These are phyloP conservation scores for Torymus tubicola DNA, from an alignment of 2,888 invertebrate species.

Conservation along the genomic window DNA sequence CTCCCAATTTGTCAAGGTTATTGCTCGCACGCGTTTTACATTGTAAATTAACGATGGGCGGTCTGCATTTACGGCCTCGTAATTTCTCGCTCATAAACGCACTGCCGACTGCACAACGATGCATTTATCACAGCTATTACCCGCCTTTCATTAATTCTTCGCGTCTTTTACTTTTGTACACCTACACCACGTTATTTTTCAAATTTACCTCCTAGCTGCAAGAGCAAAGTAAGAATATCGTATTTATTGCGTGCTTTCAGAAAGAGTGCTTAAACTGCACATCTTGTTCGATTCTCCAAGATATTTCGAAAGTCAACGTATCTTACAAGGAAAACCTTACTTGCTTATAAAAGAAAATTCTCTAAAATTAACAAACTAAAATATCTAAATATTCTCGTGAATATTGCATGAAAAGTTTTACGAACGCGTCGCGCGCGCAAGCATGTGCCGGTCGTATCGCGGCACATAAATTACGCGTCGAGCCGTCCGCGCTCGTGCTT, in stretches of 20 bases:
- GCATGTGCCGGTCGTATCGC: constrained; percentile 25
- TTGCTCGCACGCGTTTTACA: neutral
- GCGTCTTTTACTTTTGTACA: no score
- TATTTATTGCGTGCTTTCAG: no score
- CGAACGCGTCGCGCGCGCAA: neutral
- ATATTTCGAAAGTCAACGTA: neutral
- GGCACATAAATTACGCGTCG: constrained; percentile 44
- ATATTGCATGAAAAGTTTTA: constrained; percentile 2
- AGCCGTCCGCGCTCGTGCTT: constrained; percentile 24
- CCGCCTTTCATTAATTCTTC: no score
- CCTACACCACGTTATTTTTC: no score
- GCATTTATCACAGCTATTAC: neutral
- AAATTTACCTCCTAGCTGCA: neutral
- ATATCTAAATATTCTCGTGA: constrained; percentile 1
- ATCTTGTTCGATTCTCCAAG: no score
- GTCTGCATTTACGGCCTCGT: constrained; percentile 19
- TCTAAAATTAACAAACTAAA: no score
- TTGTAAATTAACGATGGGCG: constrained; percentile 12
- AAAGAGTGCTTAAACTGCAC: no score
- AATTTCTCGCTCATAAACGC: constrained; percentile 29
- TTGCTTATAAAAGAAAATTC: neutral
- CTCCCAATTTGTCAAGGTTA: constrained; percentile 38
- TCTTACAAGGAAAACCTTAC: neutral
- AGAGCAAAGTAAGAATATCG: neutral
- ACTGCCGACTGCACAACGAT: no score